Evolutionary conservation across 2,888 invertebrate species (phyloP), one percentile per base, ranked within the genome.

Genomic region (Parnassius orleans): DNA sequence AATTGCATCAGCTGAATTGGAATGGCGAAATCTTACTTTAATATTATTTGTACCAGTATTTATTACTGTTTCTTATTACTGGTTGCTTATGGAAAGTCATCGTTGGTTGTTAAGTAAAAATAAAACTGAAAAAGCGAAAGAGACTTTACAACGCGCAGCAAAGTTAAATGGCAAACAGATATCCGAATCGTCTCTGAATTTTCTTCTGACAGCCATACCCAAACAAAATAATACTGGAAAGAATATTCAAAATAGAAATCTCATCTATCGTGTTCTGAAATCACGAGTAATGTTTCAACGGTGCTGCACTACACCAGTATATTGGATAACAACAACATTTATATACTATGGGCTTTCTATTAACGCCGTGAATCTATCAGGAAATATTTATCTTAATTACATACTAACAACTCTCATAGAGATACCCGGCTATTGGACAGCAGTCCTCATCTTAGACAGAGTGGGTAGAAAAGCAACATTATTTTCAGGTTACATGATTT

Each of bases 311-410:
- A 95, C 95, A 63, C 95, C 95, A n/a, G 90, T 95, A 65, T 94
- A 95, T 80, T 96, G 96, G 96, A 93, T 95, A 54, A 94, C 95
- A 1, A 95, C 95, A 69, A 94, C 95, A 0, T 94, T 96, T 67
- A 94, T 96, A 56, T 97, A 95, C 79, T 96, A 96, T 72, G 96
- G 96, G 0, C 83, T 97, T 63, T 95, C 95, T 12, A 89, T 96
- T 58, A 96, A 95, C 82, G 94, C 96, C 0, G 95, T 96, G 7
- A 92, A 93, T 53, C 85, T 97, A 65, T 93, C 94, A 52, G 96
- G 96, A 7, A 94, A 96, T 79, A 95, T 94, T 78, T 95, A 96
- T 78, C 75, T 95, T 10, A 96, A 96, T 81, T 96, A 96, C 74
- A 94, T 95, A 55, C 82, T 94, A 42, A 93, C 93, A 9, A 87